Evolutionary conservation across 2,113 vertebrate genomes (phyloP).

Genomic region (Thalassoma bifasciatum): DNA sequence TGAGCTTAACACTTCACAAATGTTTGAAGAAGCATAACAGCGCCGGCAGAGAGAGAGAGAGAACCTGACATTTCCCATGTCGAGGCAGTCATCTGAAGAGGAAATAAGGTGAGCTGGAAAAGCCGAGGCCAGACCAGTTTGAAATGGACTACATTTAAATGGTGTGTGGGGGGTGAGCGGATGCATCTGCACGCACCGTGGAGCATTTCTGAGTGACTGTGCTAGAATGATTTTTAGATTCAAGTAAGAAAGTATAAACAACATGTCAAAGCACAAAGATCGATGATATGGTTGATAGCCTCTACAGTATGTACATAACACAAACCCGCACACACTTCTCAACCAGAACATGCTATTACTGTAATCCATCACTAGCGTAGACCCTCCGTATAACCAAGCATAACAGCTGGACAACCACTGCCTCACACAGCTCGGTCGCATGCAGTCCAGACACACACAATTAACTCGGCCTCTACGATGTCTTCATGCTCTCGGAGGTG

Average conservation of each 20-base stretch:
- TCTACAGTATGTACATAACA: conserved; percentile 51
- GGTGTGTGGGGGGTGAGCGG: conserved; percentile 18
- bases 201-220: conserved; percentile 22
- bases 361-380: conserved; percentile 57
- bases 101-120: conserved; percentile 64
- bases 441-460: conserved; percentile 58
- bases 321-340: conserved; percentile 49
- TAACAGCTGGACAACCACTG: conserved; percentile 19
- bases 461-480: conserved; percentile 59
- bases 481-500: conserved; percentile 68
- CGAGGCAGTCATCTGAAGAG: conserved; percentile 65
- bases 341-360: conserved; percentile 44
- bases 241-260: conserved; percentile 44
- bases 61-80: conserved; percentile 73
- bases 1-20: conserved; percentile 80
- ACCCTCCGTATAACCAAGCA: conserved; percentile 29
- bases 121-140: conserved; percentile 49
- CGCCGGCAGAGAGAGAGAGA: conserved; percentile 45
- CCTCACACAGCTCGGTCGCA: conserved; percentile 20
- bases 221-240: conserved; percentile 32
- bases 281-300: conserved; percentile 46
- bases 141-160: conserved; percentile 68
- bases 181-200: conserved; percentile 22
- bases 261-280: conserved; percentile 48
- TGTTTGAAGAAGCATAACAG: conserved; percentile 78